Percentiles rank a stretch among this genome's conserved stretches.
Conservation (phyloP, 2,797 vertebrate species). For the Gouania willdenowi region DNA sequence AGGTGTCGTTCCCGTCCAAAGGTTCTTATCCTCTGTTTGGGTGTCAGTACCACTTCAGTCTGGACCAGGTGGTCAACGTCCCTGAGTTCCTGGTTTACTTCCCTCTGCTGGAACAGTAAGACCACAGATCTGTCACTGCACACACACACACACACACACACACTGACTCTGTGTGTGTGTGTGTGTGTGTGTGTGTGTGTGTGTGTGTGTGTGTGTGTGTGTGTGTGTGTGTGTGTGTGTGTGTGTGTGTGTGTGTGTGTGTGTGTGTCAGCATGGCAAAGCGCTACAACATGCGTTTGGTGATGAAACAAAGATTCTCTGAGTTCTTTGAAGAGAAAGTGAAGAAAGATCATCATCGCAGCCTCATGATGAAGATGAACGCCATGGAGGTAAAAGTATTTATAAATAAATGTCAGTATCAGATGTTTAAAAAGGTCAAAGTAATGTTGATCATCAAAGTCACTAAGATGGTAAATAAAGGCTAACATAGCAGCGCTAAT, state of each 20-base stretch:
- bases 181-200: too few relatives aligned
- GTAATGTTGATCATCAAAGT: too few relatives aligned
- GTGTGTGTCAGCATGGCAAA: conserved; percentile 89
- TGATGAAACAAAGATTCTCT: conserved; percentile 88
- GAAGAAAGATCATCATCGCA: conserved; percentile 84
- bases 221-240: too few relatives aligned
- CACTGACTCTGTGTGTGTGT: too few relatives aligned
- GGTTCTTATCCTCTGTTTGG: conserved; percentile 89
- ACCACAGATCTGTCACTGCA: too few relatives aligned
- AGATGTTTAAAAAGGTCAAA: too few relatives aligned
- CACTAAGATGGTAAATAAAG: too few relatives aligned
- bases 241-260: too few relatives aligned
- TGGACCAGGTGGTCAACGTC: conserved; percentile 93
- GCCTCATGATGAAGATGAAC: conserved; percentile 91
- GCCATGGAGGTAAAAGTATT: conserved; percentile 77
- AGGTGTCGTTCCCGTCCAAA: conserved; percentile 87
- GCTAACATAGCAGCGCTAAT: too few relatives aligned
- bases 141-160: too few relatives aligned
- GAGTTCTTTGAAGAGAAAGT: conserved; percentile 93
- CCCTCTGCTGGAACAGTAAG: conserved; percentile 91
- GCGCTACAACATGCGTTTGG: conserved; percentile 90
- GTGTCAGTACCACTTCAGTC: conserved; percentile 94
- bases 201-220: too few relatives aligned
- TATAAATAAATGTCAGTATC: too few relatives aligned
- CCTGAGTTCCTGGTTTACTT: conserved; percentile 98